Conservation (phyloP, 92 coral and sea anemone genomes). For the Porites lobata region DNA sequence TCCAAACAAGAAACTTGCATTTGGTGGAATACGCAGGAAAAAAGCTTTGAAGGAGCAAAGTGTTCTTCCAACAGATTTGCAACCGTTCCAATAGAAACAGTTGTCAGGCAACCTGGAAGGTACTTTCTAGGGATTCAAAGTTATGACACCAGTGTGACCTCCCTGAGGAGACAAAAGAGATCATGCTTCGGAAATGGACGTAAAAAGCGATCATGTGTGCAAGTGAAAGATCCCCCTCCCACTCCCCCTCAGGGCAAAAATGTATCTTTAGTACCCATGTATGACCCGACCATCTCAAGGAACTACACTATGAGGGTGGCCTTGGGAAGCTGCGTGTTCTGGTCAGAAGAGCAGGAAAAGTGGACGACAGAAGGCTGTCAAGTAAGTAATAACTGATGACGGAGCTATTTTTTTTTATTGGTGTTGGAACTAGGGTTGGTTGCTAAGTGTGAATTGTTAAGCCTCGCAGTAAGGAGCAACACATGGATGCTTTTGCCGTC, state of each 20-base stretch:
- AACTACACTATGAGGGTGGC: conserved; percentile 71
- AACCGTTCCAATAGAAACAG: neutral
- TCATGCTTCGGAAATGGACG: conserved; percentile 68
- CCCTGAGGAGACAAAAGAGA: conserved; percentile 28
- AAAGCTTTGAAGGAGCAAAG: neutral
- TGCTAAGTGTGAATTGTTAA: too few species aligned
- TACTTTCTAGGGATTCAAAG: conserved; percentile 42
- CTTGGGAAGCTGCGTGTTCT: conserved; percentile 79
- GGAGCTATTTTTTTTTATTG: too few species aligned
- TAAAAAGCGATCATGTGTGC: conserved; percentile 84
- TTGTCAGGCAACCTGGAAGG: conserved; percentile 28
- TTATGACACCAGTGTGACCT: neutral
- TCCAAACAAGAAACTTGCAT: conserved; percentile 32
- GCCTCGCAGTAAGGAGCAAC: too few species aligned
- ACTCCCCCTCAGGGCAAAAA: conserved; percentile 72
- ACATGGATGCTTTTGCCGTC: too few species aligned
- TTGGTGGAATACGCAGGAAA: conserved; percentile 13
- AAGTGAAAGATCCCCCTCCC: neutral
- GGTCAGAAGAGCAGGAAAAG: conserved; percentile 70
- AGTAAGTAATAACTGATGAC: conserved; percentile 37
- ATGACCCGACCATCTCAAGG: conserved; percentile 60
- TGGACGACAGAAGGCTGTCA: conserved; percentile 86
- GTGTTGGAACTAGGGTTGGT: too few species aligned
- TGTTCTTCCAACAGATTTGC: neutral
- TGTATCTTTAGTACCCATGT: conserved; percentile 68